phyloP scores from a whole-genome alignment of 2,888 invertebrate species.

The Stenurella melanura region DNA sequence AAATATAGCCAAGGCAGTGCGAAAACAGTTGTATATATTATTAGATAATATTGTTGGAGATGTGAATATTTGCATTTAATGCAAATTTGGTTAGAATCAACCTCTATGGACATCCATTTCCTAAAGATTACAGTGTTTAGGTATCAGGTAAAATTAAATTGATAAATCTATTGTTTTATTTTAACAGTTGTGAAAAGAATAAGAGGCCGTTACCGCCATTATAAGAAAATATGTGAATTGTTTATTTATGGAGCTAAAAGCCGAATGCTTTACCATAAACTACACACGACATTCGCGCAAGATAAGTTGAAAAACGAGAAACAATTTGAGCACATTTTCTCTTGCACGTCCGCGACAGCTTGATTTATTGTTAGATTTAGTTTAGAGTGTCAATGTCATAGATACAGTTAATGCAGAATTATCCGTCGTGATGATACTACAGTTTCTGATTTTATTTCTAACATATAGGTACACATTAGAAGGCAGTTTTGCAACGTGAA shows the following conservation, averaged over 20 bases:
- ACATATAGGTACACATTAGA: no score
- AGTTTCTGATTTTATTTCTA: not conserved
- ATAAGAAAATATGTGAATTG: not conserved
- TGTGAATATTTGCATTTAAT: no score
- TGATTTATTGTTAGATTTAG: conserved; percentile 22
- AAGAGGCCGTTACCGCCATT: not conserved
- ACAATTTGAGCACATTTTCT: conserved; percentile 9
- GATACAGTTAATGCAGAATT: conserved; percentile 16
- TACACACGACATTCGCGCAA: conserved; percentile 1
- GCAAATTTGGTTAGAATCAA: no score
- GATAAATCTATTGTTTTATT: not conserved
- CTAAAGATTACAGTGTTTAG: no score
- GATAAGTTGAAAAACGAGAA: conserved; percentile 5
- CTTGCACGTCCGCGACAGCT: conserved; percentile 12
- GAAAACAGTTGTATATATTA: no score
- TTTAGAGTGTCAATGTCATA: conserved; percentile 21
- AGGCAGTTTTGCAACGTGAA: not conserved
- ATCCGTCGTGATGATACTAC: not conserved
- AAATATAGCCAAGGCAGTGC: no score
- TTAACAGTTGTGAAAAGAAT: not conserved
- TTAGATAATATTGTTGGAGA: no score
- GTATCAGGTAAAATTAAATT: not conserved
- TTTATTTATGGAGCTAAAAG: not conserved
- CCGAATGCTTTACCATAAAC: conserved; percentile 1
- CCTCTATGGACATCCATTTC: no score